phyloP scores from a whole-genome alignment of 2,113 vertebrate species.

The Chascanopsetta lugubris region DNA sequence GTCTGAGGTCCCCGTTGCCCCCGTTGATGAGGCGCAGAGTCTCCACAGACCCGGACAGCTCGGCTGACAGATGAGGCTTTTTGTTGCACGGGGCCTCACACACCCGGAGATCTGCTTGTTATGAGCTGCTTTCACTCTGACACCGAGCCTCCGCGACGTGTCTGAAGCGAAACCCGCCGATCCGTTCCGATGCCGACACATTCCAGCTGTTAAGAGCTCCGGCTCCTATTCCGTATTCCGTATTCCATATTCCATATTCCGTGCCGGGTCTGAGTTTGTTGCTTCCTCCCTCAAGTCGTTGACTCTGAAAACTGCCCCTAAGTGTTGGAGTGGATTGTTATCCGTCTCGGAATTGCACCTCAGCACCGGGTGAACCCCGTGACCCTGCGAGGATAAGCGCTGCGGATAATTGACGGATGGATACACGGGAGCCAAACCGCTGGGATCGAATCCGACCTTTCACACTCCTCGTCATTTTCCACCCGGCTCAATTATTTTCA shows the following conservation, averaged over 20 bases:
- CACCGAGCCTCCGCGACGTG: slow-evolving; percentile 8
- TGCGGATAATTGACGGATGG: no score
- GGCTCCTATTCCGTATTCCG: neutral
- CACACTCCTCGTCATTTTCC: neutral
- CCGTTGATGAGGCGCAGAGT: neutral
- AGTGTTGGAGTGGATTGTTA: no score
- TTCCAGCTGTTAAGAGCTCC: slow-evolving; percentile 8
- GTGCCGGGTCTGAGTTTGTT: no score
- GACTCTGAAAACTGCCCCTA: no score
- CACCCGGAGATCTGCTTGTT: slow-evolving; percentile 23
- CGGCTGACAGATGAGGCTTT: slow-evolving; percentile 34
- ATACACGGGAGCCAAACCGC: neutral
- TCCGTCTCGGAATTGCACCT: no score
- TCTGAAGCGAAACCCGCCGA: neutral
- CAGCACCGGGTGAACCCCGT: no score
- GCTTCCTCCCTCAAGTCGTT: no score
- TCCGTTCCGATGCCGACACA: slow-evolving; percentile 2
- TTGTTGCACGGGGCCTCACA: slow-evolving; percentile 8
- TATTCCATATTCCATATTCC: no score
- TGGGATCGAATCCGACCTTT: neutral
- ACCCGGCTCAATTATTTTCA: neutral
- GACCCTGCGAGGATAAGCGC: no score
- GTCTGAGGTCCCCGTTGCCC: neutral
- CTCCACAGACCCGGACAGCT: slow-evolving; percentile 29
- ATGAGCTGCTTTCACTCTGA: neutral